A percentile compares a stretch with the other conserved stretches of the same genome.
These are phyloP conservation scores for Beaufortia kweichowensis DNA, from an alignment of 2,113 vertebrate species.

Conservation along the genomic window DNA sequence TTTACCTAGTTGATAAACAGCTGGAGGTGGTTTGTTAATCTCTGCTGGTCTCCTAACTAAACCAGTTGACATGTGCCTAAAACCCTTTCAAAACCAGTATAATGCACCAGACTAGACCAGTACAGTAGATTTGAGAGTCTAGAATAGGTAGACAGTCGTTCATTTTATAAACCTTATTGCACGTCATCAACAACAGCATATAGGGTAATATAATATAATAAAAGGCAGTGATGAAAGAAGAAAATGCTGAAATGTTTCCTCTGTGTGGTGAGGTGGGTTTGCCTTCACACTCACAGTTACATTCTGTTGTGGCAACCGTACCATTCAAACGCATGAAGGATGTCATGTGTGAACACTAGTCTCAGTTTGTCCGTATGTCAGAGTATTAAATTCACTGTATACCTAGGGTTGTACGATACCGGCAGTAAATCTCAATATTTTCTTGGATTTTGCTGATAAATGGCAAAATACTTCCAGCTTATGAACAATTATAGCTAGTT, in stretches of 20 bases:
- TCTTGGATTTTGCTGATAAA: too few relatives aligned
- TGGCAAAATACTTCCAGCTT: too few relatives aligned
- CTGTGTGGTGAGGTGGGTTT: background rate
- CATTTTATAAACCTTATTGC: background rate
- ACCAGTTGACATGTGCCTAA: too few relatives aligned
- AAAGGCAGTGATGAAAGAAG: background rate
- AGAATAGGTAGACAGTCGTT: background rate
- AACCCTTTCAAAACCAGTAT: too few relatives aligned
- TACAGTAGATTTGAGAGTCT: too few relatives aligned
- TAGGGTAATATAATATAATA: background rate
- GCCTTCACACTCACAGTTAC: background rate
- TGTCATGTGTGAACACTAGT: background rate
- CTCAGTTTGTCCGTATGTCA: background rate
- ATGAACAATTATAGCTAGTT: too few relatives aligned
- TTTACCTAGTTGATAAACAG: background rate
- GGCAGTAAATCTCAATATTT: too few relatives aligned
- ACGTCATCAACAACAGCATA: background rate
- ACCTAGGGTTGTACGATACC: too few relatives aligned
- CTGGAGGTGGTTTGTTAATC: too few relatives aligned
- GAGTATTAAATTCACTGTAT: background rate
- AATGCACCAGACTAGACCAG: too few relatives aligned
- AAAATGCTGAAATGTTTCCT: conserved; percentile 6
- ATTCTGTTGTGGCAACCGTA: conserved; percentile 23
- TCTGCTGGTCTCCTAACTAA: too few relatives aligned
- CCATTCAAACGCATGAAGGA: background rate